Evolutionary conservation across 2,888 invertebrate species (phyloP).

Genomic region (Hartigia nigra): DNA sequence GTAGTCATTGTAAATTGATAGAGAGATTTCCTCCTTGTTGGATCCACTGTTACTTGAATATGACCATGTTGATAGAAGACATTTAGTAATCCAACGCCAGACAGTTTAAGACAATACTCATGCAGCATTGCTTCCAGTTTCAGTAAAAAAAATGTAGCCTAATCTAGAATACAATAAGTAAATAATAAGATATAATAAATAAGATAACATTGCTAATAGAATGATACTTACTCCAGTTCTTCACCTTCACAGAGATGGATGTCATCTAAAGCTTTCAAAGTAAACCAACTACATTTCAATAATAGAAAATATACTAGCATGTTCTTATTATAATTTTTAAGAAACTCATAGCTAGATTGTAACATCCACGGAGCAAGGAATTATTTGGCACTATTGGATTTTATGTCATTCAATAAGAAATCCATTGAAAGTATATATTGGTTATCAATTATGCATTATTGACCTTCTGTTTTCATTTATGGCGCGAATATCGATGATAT

Average conservation of each 20-base stretch:
- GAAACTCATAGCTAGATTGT: neutral
- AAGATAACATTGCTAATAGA: neutral
- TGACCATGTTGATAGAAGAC: neutral
- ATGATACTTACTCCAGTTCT: neutral
- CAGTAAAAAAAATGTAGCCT: neutral
- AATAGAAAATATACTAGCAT: neutral
- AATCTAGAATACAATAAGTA: neutral
- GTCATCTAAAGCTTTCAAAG: neutral
- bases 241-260: neutral
- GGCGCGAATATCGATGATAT: neutral
- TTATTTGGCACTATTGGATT: neutral
- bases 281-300: neutral
- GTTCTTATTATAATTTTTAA: neutral
- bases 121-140: neutral
- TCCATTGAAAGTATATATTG: neutral
- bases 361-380: neutral
- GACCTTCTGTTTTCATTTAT: neutral
- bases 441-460: neutral
- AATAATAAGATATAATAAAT: neutral
- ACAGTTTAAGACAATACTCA: neutral
- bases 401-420: neutral
- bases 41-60: neutral
- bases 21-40: neutral
- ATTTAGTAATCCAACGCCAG: neutral
- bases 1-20: neutral